Evolutionary conservation across 2,797 vertebrate genomes (phyloP), one percentile per base, ranked within the genome.

Genomic region (Xerus rutilus): DNA sequence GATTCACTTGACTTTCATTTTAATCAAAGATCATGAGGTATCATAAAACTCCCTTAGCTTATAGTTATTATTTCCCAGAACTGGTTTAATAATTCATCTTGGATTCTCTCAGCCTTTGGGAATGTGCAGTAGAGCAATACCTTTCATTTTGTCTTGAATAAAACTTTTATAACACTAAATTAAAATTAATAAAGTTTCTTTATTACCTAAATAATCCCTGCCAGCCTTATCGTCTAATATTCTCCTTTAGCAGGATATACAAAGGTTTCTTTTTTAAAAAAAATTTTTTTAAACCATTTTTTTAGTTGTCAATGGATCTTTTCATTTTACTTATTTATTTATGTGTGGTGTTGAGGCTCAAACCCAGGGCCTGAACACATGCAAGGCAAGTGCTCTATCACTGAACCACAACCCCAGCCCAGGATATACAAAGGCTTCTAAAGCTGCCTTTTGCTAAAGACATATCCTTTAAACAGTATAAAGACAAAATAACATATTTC

Each of bases 361-460:
- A 49, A 49, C 13, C 49, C 49, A 49, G 49, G 2, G 49, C 49
- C 49, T n/a, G 12, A 2, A 3, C 14, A 13, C 49, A 49, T 49
- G 49, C 49, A 10, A 49, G 49, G 49, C 13, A 49, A 49, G 49
- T 49, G 49, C 13, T 13, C 49, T 49, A 49, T 11, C 13, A 4
- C 49, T 49, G 49, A 49, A 13, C 49, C 49, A 49, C 49, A 49
- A 13, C 49, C 49, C 49, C 13, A 49, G 49, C 49, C 49, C 28
- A 84, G 35, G 7, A 62, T 54, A 86, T 18, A 72, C 32, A 59
- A 59, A 25, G 59, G 59, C 82, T 92, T 86, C 57, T 85, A 85
- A 94, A 86, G 47, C 11, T 90, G 73, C 12, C 70, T 96, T 96
- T 77, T 96, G 17, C 23, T 92, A 39, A 94, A 93, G 85, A 92